A percentile compares a stretch with the other conserved stretches of the same genome.
Conservation (phyloP, 1,140 invertebrate genomes). For the Rhynchophorus ferrugineus region DNA sequence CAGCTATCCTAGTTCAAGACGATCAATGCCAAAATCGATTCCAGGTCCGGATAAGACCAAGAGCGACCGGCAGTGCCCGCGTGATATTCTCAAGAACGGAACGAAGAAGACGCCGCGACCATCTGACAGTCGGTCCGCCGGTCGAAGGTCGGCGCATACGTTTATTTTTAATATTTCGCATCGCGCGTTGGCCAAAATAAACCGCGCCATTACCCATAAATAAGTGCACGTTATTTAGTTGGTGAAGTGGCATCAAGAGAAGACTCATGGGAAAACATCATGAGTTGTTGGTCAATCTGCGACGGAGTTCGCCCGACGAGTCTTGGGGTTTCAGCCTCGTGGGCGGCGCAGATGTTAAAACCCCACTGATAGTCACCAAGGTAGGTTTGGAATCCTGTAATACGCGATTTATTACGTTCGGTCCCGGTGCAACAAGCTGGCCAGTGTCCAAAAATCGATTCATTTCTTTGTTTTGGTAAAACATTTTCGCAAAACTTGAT, state of each 20-base stretch:
- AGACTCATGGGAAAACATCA: conserved; percentile 51
- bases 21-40: conserved; percentile 19
- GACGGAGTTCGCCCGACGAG: conserved; percentile 62
- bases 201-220: conserved; percentile 14
- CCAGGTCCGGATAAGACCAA: neutral
- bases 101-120: neutral
- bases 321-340: conserved; percentile 89
- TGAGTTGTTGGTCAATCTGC: conserved; percentile 65
- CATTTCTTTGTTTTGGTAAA: no score
- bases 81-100: neutral
- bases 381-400: conserved; percentile 50
- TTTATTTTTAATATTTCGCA: conserved; percentile 21
- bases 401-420: no score
- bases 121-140: neutral
- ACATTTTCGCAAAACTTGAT: no score
- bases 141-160: conserved; percentile 6
- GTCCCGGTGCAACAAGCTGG: no score
- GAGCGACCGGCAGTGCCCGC: neutral
- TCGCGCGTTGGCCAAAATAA: conserved; percentile 1
- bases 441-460: no score
- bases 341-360: conserved; percentile 80
- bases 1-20: neutral
- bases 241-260: conserved; percentile 16
- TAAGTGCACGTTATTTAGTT: conserved; percentile 20
- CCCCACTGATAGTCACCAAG: conserved; percentile 84